Evolutionary conservation across 1,140 invertebrate genomes (phyloP).

Genomic region (Helicoverpa armigera): DNA sequence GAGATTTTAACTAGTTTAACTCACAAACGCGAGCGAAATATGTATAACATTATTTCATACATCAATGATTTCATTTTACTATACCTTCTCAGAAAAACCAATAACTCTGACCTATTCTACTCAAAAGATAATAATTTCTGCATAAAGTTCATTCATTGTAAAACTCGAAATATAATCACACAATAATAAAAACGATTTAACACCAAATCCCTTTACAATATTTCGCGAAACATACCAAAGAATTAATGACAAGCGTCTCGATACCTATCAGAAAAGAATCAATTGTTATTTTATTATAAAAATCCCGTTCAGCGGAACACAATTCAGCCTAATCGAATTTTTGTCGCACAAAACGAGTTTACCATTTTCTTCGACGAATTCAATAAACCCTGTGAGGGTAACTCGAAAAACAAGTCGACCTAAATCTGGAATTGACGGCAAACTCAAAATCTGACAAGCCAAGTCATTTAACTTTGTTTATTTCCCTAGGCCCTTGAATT

Average conservation of each 20-base stretch:
- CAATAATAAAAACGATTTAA: background rate
- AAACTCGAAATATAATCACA: too few species aligned
- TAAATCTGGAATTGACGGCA: slow-evolving; percentile 44
- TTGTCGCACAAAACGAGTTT: slow-evolving; percentile 40
- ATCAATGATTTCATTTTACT: background rate
- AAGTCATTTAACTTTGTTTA: slow-evolving; percentile 40
- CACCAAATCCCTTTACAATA: background rate
- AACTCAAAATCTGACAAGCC: slow-evolving; percentile 44
- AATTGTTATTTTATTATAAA: slow-evolving; percentile 26
- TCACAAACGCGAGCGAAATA: background rate
- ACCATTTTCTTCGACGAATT: slow-evolving; percentile 41
- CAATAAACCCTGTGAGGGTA: slow-evolving; percentile 24
- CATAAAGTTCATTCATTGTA: too few species aligned
- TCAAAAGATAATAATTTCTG: too few species aligned
- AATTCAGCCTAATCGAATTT: slow-evolving; percentile 43
- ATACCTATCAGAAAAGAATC: slow-evolving; percentile 1
- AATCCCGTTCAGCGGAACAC: background rate
- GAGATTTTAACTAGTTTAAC: slow-evolving; percentile 25
- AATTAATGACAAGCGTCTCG: background rate
- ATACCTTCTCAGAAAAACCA: too few species aligned
- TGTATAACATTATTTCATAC: too few species aligned
- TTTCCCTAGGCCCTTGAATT: slow-evolving; percentile 27
- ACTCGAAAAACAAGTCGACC: slow-evolving; percentile 33
- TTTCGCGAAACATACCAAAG: background rate
- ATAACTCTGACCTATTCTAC: too few species aligned